phyloP scores from a whole-genome alignment of 2,888 invertebrate species.

The Limnephilus rhombicus region DNA sequence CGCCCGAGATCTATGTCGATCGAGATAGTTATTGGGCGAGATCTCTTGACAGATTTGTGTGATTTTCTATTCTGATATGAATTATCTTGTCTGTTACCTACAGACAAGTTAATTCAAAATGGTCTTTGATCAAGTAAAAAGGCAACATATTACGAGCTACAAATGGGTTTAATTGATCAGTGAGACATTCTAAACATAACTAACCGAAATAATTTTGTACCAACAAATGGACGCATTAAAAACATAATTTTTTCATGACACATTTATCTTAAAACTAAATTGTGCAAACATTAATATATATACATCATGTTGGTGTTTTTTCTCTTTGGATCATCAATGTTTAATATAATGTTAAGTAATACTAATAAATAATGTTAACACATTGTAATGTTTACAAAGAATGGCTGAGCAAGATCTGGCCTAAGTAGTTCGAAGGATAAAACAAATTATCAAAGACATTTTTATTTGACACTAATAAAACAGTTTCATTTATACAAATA shows the following conservation, averaged over 20 bases:
- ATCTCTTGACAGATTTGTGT: no score
- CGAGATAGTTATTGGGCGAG: no score
- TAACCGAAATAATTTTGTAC: not conserved
- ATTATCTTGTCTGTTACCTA: no score
- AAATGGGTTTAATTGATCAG: no score
- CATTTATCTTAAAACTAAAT: not conserved
- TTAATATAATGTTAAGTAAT: not conserved
- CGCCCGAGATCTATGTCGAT: no score
- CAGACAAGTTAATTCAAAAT: no score
- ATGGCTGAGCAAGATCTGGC: conserved; percentile 1
- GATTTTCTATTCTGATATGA: no score
- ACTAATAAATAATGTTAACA: not conserved
- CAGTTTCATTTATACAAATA: not conserved
- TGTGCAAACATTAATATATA: not conserved
- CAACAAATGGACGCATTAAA: not conserved
- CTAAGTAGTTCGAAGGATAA: not conserved
- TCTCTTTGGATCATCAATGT: not conserved
- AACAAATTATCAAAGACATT: not conserved
- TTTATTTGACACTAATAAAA: not conserved
- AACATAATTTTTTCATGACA: not conserved
- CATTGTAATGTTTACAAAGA: not conserved
- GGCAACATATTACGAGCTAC: no score
- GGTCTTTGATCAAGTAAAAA: no score
- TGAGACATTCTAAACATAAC: not conserved
- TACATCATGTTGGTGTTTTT: not conserved